Percentiles rank a stretch among this genome's conserved stretches.
These are phyloP conservation scores for Burhinus oedicnemus DNA, from an alignment of 2,113 vertebrate species.

Conservation along the genomic window DNA sequence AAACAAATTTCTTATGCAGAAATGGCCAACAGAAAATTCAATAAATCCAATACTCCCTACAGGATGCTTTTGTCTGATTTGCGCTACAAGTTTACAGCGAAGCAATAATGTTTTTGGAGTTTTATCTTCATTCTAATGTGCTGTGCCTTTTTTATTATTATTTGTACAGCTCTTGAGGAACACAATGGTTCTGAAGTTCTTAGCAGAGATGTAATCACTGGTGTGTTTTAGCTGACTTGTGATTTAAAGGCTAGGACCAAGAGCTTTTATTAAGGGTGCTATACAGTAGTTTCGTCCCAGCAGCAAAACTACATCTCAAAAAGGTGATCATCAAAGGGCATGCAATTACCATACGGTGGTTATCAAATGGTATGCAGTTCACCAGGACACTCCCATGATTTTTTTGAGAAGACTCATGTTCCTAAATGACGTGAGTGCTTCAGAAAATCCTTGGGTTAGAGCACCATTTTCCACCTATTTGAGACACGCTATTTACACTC, in stretches of 20 bases:
- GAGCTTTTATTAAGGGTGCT: background rate
- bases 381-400: background rate
- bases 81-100: background rate
- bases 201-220: background rate
- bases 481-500: background rate
- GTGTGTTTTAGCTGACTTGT: background rate
- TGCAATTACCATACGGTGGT: background rate
- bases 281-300: background rate
- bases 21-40: background rate
- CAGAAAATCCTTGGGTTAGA: background rate
- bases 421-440: background rate
- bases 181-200: background rate
- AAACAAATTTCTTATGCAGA: background rate
- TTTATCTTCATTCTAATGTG: background rate
- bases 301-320: background rate
- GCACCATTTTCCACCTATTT: background rate
- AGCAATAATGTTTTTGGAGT: background rate
- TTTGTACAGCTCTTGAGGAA: background rate
- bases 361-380: background rate
- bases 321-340: background rate
- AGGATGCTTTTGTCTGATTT: background rate
- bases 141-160: background rate
- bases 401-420: background rate
- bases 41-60: background rate
- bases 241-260: background rate